These are phyloP conservation scores for Tachycineta bicolor DNA, from an alignment of 2,113 vertebrate genomes.

Conservation along the genomic window DNA sequence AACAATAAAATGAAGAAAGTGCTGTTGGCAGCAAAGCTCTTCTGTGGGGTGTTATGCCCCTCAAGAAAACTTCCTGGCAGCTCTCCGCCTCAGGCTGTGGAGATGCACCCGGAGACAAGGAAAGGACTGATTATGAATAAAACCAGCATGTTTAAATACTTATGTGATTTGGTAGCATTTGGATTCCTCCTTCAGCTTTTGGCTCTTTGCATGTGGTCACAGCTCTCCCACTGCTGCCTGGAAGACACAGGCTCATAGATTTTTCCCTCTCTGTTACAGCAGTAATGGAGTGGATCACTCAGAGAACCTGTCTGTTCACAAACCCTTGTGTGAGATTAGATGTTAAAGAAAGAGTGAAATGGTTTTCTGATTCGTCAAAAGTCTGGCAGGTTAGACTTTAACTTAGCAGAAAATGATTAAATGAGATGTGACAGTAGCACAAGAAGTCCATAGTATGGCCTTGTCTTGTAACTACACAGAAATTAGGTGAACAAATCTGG, in stretches of 20 bases:
- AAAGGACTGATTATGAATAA: background rate
- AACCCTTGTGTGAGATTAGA: background rate
- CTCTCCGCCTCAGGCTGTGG: background rate
- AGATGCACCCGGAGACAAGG: accelerated
- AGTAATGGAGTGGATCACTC: background rate
- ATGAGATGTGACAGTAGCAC: background rate
- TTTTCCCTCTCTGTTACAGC: background rate
- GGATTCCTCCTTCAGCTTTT: background rate
- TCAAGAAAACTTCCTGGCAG: background rate
- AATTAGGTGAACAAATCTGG: constrained; percentile 36
- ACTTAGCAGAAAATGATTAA: background rate
- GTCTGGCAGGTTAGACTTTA: background rate
- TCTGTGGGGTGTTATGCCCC: background rate
- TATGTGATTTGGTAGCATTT: background rate
- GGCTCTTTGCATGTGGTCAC: background rate
- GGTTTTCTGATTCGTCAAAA: constrained; percentile 18
- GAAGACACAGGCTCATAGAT: background rate
- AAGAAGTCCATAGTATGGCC: background rate
- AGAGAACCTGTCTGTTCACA: background rate
- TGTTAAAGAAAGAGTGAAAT: background rate
- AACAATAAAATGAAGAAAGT: background rate
- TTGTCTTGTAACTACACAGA: background rate
- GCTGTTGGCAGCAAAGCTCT: background rate
- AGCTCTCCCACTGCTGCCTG: background rate
- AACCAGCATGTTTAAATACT: background rate